Evolutionary conservation across 1,140 invertebrate species (phyloP).

Genomic region (Caenorhabditis elegans): DNA sequence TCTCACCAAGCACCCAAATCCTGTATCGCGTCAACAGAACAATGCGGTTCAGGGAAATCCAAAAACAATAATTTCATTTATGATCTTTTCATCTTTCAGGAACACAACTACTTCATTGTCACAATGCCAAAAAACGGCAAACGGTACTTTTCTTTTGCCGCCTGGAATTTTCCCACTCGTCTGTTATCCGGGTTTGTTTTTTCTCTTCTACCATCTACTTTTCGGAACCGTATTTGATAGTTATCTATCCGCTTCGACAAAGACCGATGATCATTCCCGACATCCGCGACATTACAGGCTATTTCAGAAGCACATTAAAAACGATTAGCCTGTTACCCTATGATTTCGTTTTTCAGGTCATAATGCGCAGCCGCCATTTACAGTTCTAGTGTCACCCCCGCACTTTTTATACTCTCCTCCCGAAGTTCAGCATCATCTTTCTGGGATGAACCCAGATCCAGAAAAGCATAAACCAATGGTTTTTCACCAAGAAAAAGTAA

Average conservation of each 20-base stretch:
- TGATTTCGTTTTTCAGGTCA: conserved; percentile 16
- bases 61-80: not conserved
- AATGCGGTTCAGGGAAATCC: too few species aligned
- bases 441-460: conserved; percentile 34
- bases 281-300: not conserved
- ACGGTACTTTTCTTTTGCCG: conserved; percentile 52
- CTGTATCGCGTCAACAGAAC: not conserved
- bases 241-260: not conserved
- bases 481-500: conserved; percentile 42
- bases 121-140: conserved; percentile 1
- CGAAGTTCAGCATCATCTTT: not conserved
- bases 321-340: not conserved
- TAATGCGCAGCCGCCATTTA: conserved; percentile 37
- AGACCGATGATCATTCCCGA: not conserved
- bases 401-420: conserved; percentile 43
- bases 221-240: not conserved
- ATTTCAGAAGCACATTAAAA: not conserved
- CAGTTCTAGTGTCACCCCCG: conserved; percentile 38
- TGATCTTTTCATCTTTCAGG: not conserved
- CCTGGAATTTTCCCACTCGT: conserved; percentile 52
- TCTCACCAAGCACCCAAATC: not conserved
- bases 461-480: conserved; percentile 34
- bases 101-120: not conserved
- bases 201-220: not conserved
- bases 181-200: conserved; percentile 12